Base-by-base conservation (phyloP, 2,888 invertebrate genomes). In the Herminia tarsipennalis region DNA sequence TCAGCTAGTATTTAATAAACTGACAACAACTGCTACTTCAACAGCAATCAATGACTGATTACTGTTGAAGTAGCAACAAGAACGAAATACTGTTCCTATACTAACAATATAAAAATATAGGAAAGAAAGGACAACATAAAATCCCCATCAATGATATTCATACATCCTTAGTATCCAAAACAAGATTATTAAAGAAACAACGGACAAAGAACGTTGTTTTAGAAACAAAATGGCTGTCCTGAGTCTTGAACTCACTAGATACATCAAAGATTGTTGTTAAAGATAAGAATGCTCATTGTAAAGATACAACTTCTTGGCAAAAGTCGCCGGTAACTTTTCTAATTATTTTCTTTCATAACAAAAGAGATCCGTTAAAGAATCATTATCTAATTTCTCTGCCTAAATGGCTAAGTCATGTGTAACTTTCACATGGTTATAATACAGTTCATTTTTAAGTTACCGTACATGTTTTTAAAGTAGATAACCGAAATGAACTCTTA, bases 391-490 rank as follows among this genome's bases (percentile, higher is more conserved):
- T 33, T 14, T 40, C 24, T 14, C 25, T 24, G 12, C 10, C 13
- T 2, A 5, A 28, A 2, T 35, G 6, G 10, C 14, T 6, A 5
- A 14, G 36, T 32, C 1, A 33, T 20, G 9, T 33, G 16, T 20
- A 32, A 24, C 24, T 27, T 32, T 32, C 40, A 10, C 25, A 40
- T 32, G 14, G 17, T 24, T n/a, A 24, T 14, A n/a, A 27, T 34
- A 29, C 29, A 17, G 29, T 28, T 18, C 13, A 25, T 25, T 12
- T 18, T 20, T 28, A 12, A 18, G 5, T 29, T 16, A 38, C 10
- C 14, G 28, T 21, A 21, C n/a, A n/a, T 10, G 14, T 21, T 8
- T 9, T 21, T 14, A 9, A 21, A 21, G 28, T 29, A 8, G 38
- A 21, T 20, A 13, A 27, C 21, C 14, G 10, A n/a, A 14, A n/a